Percentiles rank a stretch among this genome's conserved stretches.
These are phyloP conservation scores for Corythornis cristatus DNA, from an alignment of 2,113 vertebrate species.

Conservation along the genomic window DNA sequence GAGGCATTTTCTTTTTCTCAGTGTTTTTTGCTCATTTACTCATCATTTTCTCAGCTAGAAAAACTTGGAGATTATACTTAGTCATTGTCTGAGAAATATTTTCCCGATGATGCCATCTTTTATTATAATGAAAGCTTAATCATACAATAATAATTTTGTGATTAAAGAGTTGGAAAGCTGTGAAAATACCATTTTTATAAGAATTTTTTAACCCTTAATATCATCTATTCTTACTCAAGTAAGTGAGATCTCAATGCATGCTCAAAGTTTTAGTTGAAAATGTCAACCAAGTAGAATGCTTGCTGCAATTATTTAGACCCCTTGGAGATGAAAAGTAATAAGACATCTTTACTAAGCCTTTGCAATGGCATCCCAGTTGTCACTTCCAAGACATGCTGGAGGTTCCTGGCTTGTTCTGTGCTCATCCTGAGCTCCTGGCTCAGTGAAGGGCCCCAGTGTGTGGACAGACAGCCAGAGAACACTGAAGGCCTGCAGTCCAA, in stretches of 20 bases:
- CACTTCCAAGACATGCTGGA: neutral
- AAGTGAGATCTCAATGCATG: neutral
- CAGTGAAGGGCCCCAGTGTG: conserved; percentile 46
- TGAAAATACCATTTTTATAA: neutral
- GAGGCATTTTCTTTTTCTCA: neutral
- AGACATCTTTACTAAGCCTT: neutral
- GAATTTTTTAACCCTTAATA: neutral
- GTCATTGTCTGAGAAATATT: neutral
- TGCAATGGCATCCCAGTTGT: neutral
- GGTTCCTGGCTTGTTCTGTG: neutral
- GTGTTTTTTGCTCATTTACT: neutral
- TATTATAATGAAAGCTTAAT: neutral
- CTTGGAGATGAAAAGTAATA: neutral
- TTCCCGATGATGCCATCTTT: neutral
- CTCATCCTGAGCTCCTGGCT: neutral
- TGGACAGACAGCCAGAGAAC: conserved; percentile 48
- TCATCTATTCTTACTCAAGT: neutral
- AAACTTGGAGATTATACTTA: neutral
- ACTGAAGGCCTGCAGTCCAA: conserved; percentile 51
- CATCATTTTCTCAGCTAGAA: neutral
- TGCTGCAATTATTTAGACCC: neutral
- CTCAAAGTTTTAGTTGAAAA: neutral
- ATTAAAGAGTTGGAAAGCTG: neutral
- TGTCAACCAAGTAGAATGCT: neutral
- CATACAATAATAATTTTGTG: neutral